Base-by-base conservation (phyloP, 1,140 invertebrate species). In the Drosophila nigrodunni region DNA sequence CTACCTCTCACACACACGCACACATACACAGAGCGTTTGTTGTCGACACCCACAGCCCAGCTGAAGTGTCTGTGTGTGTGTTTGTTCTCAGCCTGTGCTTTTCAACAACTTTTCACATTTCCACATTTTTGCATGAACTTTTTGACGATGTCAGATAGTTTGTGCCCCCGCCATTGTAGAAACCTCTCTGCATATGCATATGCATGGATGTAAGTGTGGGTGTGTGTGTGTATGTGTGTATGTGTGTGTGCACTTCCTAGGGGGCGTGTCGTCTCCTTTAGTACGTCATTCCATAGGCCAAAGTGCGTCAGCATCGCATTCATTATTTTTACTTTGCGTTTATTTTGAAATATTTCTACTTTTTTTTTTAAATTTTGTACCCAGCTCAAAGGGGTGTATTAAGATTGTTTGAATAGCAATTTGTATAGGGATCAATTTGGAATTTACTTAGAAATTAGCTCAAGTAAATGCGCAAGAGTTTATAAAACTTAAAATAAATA, bases 61-160 rank as follows among this genome's bases (percentile, higher is more conserved):
- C 30, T 54, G 9, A n/a, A 41, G 37, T 47, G 41, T 8, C 10
- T 57, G 35, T 49, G 52, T 9, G 25, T 21, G 49, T 39, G 7
- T 47, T 18, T 59, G 18, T 55, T 52, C 46, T 67, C 46, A 47
- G 77, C 65, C 52, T 66, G 59, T 61, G 80, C 80, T 88, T 87
- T 87, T 88, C 78, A 87, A 88, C 83, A 87, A 87, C 83, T 87
- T 87, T 87, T 87, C 83, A 82, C 83, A 87, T 87, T 87, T 87
- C 72, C 77, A 87, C 82, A 87, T 87, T 88, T 87, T 87, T 87
- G 83, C 83, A 83, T 87, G 83, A 87, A 87, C 83, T 87, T 87
- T 87, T 87, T 87, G 83, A 87, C 83, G 83, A 87, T 87, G 83
- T 87, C 83, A 87, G 83, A 87, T 87, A 87, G 68, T 87, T 77